Conservation (phyloP, 1,140 invertebrate species). For the Metaphire vulgaris region DNA sequence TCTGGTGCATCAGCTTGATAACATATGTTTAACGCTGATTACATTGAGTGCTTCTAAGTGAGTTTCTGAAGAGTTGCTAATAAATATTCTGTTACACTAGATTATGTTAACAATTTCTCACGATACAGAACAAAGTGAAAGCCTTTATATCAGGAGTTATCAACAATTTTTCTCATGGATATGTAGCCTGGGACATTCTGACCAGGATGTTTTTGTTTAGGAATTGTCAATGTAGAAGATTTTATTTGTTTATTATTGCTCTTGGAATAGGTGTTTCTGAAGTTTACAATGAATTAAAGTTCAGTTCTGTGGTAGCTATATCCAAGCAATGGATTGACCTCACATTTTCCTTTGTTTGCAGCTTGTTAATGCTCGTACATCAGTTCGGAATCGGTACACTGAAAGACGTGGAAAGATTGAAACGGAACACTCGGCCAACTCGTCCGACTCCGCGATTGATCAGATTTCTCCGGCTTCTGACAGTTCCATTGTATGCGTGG, state of each 20-base stretch:
- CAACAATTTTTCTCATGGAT: no score
- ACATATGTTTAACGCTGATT: not conserved
- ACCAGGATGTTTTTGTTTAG: not conserved
- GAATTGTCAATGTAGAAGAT: no score
- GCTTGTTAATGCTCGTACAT: not conserved
- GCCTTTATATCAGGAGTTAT: no score
- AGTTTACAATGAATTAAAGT: not conserved
- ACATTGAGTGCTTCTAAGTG: not conserved
- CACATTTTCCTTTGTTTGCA: not conserved
- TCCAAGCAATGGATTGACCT: not conserved
- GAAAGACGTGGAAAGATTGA: not conserved
- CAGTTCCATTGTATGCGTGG: not conserved
- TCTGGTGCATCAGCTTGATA: not conserved
- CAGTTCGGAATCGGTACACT: not conserved
- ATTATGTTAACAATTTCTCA: no score
- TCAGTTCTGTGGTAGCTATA: not conserved
- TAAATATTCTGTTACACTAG: not conserved
- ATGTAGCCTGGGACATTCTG: no score
- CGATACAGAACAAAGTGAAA: no score
- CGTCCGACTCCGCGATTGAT: not conserved
- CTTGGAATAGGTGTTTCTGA: not conserved
- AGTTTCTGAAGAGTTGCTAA: not conserved
- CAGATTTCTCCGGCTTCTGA: not conserved
- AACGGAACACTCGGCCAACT: not conserved
- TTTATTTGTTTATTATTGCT: not conserved